These are phyloP conservation scores for Circaetus cinerascens DNA, from an alignment of 2,113 vertebrate genomes.

Conservation along the genomic window DNA sequence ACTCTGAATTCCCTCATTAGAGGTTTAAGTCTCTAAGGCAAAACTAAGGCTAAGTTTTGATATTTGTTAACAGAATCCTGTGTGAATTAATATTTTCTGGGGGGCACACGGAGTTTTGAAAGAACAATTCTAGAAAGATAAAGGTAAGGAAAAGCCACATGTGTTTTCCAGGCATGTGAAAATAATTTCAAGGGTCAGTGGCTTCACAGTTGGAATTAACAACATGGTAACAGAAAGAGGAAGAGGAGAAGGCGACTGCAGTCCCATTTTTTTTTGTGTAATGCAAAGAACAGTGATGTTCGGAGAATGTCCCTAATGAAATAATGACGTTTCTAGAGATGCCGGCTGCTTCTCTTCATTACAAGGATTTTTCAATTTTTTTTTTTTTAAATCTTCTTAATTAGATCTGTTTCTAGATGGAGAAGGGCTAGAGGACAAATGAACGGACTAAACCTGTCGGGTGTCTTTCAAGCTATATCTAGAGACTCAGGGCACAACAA, in stretches of 20 bases:
- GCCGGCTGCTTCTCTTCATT: neutral
- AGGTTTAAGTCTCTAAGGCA: neutral
- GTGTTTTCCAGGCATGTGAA: conserved; percentile 38
- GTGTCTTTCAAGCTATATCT: neutral
- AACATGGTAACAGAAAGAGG: neutral
- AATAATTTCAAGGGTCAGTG: conserved; percentile 59
- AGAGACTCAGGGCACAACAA: neutral
- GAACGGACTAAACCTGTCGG: neutral
- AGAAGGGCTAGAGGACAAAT: neutral
- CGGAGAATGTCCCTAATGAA: neutral
- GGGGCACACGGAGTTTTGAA: neutral
- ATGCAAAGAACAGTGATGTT: neutral
- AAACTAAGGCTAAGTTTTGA: conserved; percentile 21
- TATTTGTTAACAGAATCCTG: conserved; percentile 1
- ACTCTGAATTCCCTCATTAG: conserved; percentile 18
- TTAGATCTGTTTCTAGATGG: neutral
- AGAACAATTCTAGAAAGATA: neutral
- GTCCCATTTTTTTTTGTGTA: neutral
- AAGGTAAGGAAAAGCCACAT: conserved; percentile 18
- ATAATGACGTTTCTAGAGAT: neutral
- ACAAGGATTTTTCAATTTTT: neutral
- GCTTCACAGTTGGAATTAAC: conserved; percentile 24
- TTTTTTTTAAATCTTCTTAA: neutral
- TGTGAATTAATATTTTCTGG: neutral
- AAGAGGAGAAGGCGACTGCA: neutral